These are phyloP conservation scores for Nephrotoma flavescens DNA, from an alignment of 2,888 invertebrate genomes.

Conservation along the genomic window DNA sequence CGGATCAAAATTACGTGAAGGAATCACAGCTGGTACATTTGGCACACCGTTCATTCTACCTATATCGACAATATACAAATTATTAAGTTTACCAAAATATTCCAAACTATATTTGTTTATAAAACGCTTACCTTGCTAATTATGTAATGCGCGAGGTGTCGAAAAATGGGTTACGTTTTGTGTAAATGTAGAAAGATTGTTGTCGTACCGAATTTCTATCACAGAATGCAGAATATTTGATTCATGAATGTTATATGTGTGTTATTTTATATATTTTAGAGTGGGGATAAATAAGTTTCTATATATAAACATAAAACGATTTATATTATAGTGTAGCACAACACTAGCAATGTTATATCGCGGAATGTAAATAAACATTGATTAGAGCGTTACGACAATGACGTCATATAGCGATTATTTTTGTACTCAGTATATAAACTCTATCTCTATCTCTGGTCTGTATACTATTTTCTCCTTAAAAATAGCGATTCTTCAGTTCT, in stretches of 20 bases:
- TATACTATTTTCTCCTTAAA: neutral
- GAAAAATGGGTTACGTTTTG: neutral
- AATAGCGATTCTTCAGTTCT: neutral
- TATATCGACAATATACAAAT: neutral
- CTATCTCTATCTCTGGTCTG: neutral
- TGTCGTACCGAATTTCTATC: neutral
- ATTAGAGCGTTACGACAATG: neutral
- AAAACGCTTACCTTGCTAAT: neutral
- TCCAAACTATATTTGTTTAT: neutral
- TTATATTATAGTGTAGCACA: neutral
- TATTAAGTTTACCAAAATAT: neutral
- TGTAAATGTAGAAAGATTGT: neutral
- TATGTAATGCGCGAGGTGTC: neutral
- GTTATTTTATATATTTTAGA: neutral
- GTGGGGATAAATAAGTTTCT: neutral
- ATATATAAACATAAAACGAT: neutral
- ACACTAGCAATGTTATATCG: neutral
- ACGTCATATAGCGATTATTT: neutral
- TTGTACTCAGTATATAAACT: neutral
- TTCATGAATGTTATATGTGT: neutral
- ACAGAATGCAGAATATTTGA: neutral
- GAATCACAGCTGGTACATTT: constrained; percentile 49
- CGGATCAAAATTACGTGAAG: constrained; percentile 61
- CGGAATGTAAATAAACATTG: neutral
- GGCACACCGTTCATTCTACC: neutral